Percentiles rank a stretch among this genome's conserved stretches.
Conservation (phyloP, 2,888 invertebrate species). For the Drosophila prolongata region DNA sequence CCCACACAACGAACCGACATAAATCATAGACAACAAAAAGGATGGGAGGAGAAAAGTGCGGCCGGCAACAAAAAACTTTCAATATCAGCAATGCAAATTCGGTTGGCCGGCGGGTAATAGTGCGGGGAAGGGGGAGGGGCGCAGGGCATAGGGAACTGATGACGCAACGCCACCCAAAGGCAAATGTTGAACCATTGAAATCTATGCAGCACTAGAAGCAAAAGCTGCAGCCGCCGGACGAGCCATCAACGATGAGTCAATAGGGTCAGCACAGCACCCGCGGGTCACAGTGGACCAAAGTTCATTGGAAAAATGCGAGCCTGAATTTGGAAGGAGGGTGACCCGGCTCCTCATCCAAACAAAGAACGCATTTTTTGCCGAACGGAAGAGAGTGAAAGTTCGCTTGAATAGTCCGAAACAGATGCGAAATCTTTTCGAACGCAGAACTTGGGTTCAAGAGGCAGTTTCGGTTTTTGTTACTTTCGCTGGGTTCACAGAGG, state of each 20-base stretch:
- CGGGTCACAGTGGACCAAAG: constrained; percentile 64
- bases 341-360: background rate
- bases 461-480: no score
- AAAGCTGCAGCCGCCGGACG: constrained; percentile 46
- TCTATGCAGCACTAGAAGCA: constrained; percentile 62
- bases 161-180: constrained; percentile 69
- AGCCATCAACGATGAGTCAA: constrained; percentile 77
- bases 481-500: background rate
- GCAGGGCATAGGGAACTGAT: constrained; percentile 50
- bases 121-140: constrained; percentile 17
- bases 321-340: background rate
- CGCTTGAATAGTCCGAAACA: background rate
- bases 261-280: constrained; percentile 55
- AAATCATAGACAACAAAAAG: constrained; percentile 71
- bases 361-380: constrained; percentile 11
- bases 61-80: constrained; percentile 60
- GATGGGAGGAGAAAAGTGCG: constrained; percentile 44
- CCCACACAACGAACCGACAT: constrained; percentile 72
- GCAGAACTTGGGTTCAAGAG: background rate
- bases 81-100: constrained; percentile 79
- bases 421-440: background rate
- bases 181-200: constrained; percentile 68
- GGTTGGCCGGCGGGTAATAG: constrained; percentile 39
- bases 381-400: constrained; percentile 23
- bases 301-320: constrained; percentile 23